phyloP scores from a whole-genome alignment of 2,113 vertebrate genomes.

The Aegotheles bennettii region DNA sequence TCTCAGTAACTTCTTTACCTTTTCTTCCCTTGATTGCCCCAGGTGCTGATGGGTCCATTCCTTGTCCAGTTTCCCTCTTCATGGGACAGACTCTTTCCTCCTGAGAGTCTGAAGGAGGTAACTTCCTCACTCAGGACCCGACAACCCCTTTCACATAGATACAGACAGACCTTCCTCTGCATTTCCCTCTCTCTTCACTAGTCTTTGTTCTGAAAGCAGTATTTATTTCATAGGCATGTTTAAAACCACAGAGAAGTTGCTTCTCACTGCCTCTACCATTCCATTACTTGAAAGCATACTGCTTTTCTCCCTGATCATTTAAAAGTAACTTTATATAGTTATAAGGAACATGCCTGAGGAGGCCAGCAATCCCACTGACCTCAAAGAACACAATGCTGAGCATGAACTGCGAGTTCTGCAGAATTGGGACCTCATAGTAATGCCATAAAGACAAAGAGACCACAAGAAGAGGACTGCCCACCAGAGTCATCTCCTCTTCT shows the following conservation, averaged over 20 bases:
- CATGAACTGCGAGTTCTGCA: not conserved
- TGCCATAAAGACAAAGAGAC: not conserved
- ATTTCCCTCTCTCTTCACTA: not conserved
- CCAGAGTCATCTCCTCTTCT: not conserved
- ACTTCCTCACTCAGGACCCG: not conserved
- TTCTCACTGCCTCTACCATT: not conserved
- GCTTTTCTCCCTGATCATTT: not conserved
- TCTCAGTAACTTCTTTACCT: not conserved
- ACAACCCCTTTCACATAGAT: rapidly evolving
- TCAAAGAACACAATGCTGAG: not conserved
- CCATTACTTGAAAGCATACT: not conserved
- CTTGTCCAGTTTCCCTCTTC: not conserved
- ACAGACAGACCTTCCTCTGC: not conserved
- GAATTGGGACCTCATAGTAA: too few species aligned
- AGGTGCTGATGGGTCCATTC: not conserved
- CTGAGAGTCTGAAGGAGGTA: not conserved
- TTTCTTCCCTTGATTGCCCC: not conserved
- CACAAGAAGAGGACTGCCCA: not conserved
- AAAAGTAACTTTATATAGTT: not conserved
- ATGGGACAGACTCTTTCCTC: not conserved
- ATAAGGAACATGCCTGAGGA: not conserved
- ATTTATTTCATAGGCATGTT: not conserved
- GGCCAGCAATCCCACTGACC: not conserved
- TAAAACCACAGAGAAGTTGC: not conserved
- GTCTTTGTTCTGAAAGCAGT: not conserved